Conservation (phyloP, 2,113 vertebrate species). For the Anas platyrhynchos region DNA sequence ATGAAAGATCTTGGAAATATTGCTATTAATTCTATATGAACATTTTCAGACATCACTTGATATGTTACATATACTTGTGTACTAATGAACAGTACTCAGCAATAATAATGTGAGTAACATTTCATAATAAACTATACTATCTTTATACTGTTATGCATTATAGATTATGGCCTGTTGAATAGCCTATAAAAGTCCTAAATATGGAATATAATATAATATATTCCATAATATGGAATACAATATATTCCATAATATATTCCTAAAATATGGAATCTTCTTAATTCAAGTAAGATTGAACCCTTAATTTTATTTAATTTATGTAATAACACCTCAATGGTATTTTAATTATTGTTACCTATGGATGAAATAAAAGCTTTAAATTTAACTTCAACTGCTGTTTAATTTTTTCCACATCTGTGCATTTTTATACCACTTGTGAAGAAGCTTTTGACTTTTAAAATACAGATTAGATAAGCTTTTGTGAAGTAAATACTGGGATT, state of each 20-base stretch:
- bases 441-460: background rate
- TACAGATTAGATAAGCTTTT: background rate
- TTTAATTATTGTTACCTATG: background rate
- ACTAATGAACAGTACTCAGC: background rate
- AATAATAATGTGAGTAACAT: background rate
- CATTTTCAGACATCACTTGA: background rate
- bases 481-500: background rate
- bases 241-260: too few species aligned
- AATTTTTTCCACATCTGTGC: background rate
- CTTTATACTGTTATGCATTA: background rate
- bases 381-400: background rate
- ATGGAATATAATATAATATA: background rate
- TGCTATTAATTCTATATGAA: background rate
- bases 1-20: background rate
- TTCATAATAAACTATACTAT: background rate
- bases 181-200: background rate
- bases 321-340: background rate
- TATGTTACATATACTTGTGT: background rate
- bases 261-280: background rate
- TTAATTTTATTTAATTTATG: background rate
- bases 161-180: background rate
- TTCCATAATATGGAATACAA: too few species aligned
- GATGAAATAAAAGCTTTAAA: background rate
- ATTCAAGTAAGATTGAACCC: background rate
- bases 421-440: background rate